Conservation (phyloP, 2,797 vertebrate genomes). For the Melopsittacus undulatus region DNA sequence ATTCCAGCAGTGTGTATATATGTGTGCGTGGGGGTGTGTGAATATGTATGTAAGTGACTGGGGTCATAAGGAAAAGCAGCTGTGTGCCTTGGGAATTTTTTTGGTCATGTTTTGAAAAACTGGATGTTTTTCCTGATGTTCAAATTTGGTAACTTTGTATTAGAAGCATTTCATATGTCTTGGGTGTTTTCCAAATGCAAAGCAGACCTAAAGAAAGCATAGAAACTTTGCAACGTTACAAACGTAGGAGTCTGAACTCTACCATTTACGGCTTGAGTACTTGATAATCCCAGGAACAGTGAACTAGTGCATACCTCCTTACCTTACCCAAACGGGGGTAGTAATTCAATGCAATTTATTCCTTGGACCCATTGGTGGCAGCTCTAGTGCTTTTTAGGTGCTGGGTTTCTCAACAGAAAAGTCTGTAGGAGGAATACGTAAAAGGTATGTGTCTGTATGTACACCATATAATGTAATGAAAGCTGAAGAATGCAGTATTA, state of each 20-base stretch:
- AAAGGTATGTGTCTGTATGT: neutral
- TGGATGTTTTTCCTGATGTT: neutral
- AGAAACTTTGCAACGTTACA: neutral
- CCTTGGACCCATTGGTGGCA: neutral
- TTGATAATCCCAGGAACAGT: neutral
- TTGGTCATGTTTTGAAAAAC: neutral
- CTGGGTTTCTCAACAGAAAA: neutral
- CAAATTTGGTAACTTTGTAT: neutral
- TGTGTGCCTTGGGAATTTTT: neutral
- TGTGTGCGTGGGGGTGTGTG: accelerated
- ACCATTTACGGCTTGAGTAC: neutral
- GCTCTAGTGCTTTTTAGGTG: neutral
- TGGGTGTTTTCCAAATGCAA: neutral
- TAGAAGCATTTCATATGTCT: neutral
- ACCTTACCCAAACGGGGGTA: neutral
- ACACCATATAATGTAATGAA: too few species aligned
- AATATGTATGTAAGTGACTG: accelerated
- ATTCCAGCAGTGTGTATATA: neutral
- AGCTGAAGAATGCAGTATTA: neutral
- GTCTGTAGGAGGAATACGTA: neutral
- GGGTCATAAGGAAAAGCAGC: neutral
- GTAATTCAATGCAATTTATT: neutral
- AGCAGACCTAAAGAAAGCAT: neutral
- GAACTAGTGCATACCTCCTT: neutral
- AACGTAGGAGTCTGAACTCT: neutral